These are phyloP conservation scores for Priocnemis perturbator DNA, from an alignment of 2,888 invertebrate genomes.

Conservation along the genomic window DNA sequence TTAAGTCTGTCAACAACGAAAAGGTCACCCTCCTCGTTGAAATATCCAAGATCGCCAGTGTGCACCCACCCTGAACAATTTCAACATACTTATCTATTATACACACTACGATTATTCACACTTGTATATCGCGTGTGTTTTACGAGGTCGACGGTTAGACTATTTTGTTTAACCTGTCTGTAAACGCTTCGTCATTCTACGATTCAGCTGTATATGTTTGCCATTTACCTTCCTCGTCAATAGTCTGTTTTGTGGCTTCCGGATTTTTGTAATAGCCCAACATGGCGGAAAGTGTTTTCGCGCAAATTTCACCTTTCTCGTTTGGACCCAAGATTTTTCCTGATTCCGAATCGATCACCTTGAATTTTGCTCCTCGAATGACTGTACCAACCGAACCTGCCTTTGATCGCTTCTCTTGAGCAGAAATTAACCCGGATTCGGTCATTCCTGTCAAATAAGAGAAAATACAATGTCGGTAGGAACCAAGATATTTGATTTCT, in stretches of 20 bases:
- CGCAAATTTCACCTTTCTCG: slow-evolving; percentile 53
- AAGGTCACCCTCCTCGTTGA: slow-evolving; percentile 62
- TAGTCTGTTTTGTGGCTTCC: slow-evolving; percentile 76
- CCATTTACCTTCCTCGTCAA: slow-evolving; percentile 75
- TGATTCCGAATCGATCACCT: slow-evolving; percentile 53
- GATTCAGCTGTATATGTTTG: too few species aligned
- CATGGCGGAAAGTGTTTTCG: slow-evolving; percentile 69
- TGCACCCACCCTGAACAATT: slow-evolving; percentile 64
- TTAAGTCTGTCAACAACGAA: slow-evolving; percentile 67
- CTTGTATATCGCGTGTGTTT: too few species aligned
- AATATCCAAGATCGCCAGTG: slow-evolving; percentile 68
- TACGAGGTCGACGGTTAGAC: too few species aligned
- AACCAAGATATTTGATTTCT: too few species aligned
- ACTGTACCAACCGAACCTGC: slow-evolving; percentile 59
- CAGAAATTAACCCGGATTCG: slow-evolving; percentile 51
- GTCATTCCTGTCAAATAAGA: slow-evolving; percentile 56
- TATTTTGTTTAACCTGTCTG: too few species aligned
- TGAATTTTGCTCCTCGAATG: slow-evolving; percentile 46
- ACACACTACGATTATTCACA: too few species aligned
- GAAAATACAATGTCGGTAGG: too few species aligned
- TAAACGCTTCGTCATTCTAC: too few species aligned
- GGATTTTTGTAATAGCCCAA: slow-evolving; percentile 78
- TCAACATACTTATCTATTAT: not conserved
- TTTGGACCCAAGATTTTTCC: slow-evolving; percentile 55
- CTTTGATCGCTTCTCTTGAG: slow-evolving; percentile 35